Percentiles rank a stretch among this genome's conserved stretches.
phyloP scores from a whole-genome alignment of 2,888 invertebrate species.

The Antitype chi region DNA sequence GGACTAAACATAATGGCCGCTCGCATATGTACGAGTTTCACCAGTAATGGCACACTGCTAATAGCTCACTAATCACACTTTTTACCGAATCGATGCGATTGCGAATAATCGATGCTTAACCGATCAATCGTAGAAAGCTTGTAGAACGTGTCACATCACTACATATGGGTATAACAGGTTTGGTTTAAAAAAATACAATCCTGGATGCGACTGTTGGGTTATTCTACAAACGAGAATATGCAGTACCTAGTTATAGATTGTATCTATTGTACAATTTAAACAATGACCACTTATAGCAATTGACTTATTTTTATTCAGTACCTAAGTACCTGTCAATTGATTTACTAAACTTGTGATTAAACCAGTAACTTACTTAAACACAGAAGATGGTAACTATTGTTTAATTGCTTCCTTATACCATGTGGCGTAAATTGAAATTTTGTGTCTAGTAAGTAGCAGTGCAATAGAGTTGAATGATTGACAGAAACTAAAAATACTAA shows the following conservation, averaged over 20 bases:
- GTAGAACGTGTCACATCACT: conserved; percentile 31
- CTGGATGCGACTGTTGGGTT: conserved; percentile 7
- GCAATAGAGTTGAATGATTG: not conserved
- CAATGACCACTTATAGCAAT: not conserved
- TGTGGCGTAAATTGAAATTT: not conserved
- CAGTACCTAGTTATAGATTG: not conserved
- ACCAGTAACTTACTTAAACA: not conserved
- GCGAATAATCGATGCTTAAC: conserved; percentile 62
- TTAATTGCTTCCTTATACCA: not conserved
- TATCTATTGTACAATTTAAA: not conserved
- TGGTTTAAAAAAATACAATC: conserved; percentile 10
- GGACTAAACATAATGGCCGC: conserved; percentile 58
- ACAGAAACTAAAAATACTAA: not conserved
- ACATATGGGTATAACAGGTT: conserved; percentile 21
- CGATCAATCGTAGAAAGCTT: conserved; percentile 63
- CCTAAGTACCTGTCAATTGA: not conserved
- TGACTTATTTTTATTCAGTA: not conserved
- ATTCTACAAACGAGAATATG: not conserved
- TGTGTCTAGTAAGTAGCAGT: not conserved
- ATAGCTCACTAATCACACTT: conserved; percentile 62
- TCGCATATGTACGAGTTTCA: conserved; percentile 61
- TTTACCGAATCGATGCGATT: conserved; percentile 61
- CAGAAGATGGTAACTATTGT: not conserved
- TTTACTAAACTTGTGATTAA: not conserved
- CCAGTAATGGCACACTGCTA: conserved; percentile 54